A percentile compares a stretch with the other conserved stretches of the same genome.
phyloP scores from a whole-genome alignment of 1,140 invertebrate genomes.

The Pomacea maculata region DNA sequence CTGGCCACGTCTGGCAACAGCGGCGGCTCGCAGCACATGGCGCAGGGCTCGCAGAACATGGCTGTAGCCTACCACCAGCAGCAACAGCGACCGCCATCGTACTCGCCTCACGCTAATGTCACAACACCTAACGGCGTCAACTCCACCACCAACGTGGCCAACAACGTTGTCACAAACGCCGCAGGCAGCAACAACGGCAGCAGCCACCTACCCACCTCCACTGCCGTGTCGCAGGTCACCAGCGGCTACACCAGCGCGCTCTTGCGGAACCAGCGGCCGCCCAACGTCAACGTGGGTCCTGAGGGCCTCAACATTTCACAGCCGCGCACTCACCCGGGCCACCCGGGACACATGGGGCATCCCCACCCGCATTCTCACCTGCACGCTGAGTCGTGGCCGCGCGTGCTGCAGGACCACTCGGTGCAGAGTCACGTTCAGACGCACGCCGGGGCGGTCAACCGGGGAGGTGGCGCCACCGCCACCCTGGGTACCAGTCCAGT shows the following conservation, averaged over 20 bases:
- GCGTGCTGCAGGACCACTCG: conserved; percentile 20
- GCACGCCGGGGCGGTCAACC: background rate
- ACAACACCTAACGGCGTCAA: conserved; percentile 1
- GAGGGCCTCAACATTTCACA: conserved; percentile 67
- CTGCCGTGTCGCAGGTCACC: conserved; percentile 23
- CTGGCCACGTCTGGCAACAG: conserved; percentile 15
- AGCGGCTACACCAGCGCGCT: conserved; percentile 61
- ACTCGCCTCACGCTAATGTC: conserved; percentile 11
- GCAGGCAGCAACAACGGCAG: conserved; percentile 25
- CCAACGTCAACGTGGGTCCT: conserved; percentile 67
- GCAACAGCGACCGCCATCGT: conserved; percentile 26
- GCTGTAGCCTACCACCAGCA: conserved; percentile 16
- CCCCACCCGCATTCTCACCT: conserved; percentile 60
- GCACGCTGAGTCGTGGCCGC: conserved; percentile 28
- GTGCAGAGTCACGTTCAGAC: background rate
- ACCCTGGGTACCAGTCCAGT: background rate
- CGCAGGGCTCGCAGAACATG: conserved; percentile 14
- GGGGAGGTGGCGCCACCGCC: background rate
- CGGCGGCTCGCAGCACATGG: conserved; percentile 15
- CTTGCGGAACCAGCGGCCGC: conserved; percentile 63
- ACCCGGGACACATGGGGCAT: conserved; percentile 61
- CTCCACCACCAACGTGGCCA: conserved; percentile 10
- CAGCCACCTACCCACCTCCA: conserved; percentile 30
- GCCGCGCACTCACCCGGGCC: conserved; percentile 41
- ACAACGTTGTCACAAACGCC: background rate